Conservation (phyloP, 2,797 vertebrate genomes). For the Anas bahamensis region DNA sequence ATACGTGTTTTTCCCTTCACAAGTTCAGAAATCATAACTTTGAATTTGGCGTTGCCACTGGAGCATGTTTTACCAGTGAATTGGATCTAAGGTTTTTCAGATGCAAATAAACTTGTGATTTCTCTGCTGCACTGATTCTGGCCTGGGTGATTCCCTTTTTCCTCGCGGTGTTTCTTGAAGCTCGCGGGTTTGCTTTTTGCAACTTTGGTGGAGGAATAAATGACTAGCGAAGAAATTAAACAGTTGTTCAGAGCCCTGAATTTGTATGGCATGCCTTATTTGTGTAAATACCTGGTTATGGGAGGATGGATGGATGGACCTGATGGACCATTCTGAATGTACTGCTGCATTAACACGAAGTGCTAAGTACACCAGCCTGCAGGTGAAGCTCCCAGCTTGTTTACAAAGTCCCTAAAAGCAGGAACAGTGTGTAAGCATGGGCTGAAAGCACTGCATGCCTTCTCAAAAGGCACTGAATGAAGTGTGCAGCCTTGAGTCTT, state of each 20-base stretch:
- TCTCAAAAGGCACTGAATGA: neutral
- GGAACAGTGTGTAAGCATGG: neutral
- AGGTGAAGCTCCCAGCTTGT: no score
- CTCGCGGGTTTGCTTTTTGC: neutral
- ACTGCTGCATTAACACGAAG: accelerated
- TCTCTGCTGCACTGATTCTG: neutral
- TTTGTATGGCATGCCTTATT: neutral
- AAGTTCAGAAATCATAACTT: neutral
- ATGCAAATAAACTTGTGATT: neutral
- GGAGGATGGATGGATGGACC: neutral
- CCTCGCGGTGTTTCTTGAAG: neutral
- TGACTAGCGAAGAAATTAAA: neutral
- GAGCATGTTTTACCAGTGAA: neutral
- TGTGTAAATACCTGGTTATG: neutral
- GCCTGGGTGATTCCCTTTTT: neutral
- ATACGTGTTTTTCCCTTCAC: neutral
- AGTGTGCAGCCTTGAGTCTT: neutral
- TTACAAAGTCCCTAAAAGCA: neutral
- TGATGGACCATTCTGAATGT: neutral
- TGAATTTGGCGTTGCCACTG: neutral
- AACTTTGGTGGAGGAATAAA: neutral
- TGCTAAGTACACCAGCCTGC: neutral
- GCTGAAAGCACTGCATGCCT: neutral
- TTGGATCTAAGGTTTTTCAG: neutral
- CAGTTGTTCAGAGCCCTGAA: neutral